phyloP scores from a whole-genome alignment of 2,888 invertebrate genomes.

The Drosophila barbarae region DNA sequence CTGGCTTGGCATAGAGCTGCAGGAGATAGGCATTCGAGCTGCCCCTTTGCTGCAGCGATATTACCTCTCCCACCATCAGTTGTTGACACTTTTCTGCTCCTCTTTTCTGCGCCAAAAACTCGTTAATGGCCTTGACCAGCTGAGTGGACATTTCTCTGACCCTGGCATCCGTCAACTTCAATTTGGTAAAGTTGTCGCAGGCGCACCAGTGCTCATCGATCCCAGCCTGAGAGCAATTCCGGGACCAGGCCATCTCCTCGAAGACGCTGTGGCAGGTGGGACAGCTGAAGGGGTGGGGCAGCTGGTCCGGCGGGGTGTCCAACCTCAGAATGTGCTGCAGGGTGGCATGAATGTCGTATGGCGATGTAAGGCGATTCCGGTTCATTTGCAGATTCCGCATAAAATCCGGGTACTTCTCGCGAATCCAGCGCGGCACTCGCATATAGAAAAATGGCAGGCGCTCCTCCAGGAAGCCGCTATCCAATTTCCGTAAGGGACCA shows the following conservation, averaged over 20 bases:
- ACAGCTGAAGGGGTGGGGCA: slow-evolving; percentile 80
- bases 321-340: slow-evolving; percentile 48
- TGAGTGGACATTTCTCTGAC: slow-evolving; percentile 38
- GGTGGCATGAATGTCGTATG: slow-evolving; percentile 54
- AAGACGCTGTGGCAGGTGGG: slow-evolving; percentile 85
- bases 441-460: slow-evolving; percentile 87
- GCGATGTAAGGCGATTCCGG: slow-evolving; percentile 82
- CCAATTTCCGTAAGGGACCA: slow-evolving; percentile 84
- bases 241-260: slow-evolving; percentile 81
- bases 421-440: slow-evolving; percentile 84
- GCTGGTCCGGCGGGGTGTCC: slow-evolving; percentile 29
- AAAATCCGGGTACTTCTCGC: slow-evolving; percentile 81
- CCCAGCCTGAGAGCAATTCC: slow-evolving; percentile 85
- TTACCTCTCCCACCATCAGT: slow-evolving; percentile 31
- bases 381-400: slow-evolving; percentile 82
- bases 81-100: slow-evolving; percentile 50
- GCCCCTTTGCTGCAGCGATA: slow-evolving; percentile 10
- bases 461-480: slow-evolving; percentile 88
- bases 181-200: slow-evolving; percentile 82
- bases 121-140: slow-evolving; percentile 61
- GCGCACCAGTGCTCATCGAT: slow-evolving; percentile 88
- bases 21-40: slow-evolving; percentile 17
- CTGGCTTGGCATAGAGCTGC: slow-evolving; percentile 18
- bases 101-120: slow-evolving; percentile 49
- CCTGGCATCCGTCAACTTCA: slow-evolving; percentile 14